Conservation (phyloP, 2,888 invertebrate species). For the Deilephila elpenor region DNA sequence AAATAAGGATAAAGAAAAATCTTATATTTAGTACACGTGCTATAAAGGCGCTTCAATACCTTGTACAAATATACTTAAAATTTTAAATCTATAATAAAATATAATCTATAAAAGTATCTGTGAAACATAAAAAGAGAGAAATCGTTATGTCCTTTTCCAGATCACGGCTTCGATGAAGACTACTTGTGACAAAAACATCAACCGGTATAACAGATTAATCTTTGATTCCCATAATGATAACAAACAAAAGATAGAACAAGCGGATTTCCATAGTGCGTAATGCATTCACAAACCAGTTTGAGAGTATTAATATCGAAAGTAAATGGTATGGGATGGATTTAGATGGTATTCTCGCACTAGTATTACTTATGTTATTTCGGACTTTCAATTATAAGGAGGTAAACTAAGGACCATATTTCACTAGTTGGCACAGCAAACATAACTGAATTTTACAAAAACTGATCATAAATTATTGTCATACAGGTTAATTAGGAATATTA, state of each 20-base stretch:
- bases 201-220: constrained; percentile 1
- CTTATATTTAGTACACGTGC: no score
- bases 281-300: constrained; percentile 9
- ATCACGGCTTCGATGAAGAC: not conserved
- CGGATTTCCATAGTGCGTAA: not conserved
- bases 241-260: not conserved
- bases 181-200: constrained; percentile 3
- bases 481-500: no score
- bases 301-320: constrained; percentile 9
- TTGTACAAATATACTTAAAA: no score
- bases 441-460: not conserved
- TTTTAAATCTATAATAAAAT: no score
- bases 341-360: not conserved
- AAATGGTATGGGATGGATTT: no score
- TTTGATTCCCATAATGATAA: constrained; percentile 12
- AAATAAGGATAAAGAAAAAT: no score
- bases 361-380: not conserved
- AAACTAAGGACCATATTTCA: not conserved
- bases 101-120: no score
- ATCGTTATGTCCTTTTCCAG: not conserved
- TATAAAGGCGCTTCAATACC: no score
- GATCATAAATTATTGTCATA: no score
- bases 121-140: not conserved
- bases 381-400: constrained; percentile 8
- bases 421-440: not conserved